These are phyloP conservation scores for Lutraria rhynchaena DNA, from an alignment of 1,140 invertebrate species.

Conservation along the genomic window DNA sequence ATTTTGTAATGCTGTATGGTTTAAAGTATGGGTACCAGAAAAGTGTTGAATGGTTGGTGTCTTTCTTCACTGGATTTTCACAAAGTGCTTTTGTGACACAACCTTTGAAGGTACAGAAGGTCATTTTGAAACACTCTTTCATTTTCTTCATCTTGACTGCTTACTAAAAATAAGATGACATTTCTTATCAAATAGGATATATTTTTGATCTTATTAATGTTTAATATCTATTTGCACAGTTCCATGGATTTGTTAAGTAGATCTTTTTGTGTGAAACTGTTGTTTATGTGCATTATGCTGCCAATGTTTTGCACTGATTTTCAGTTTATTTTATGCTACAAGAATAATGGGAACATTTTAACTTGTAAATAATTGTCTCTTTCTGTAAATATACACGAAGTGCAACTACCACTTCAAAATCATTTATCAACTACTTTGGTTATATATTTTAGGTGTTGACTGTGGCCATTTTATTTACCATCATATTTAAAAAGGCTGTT, in stretches of 20 bases:
- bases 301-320: too few relatives aligned
- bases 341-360: too few relatives aligned
- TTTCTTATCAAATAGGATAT: too few relatives aligned
- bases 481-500: constrained; percentile 68
- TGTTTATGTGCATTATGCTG: too few relatives aligned
- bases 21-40: constrained; percentile 68
- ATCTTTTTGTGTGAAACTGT: too few relatives aligned
- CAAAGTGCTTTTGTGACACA: constrained; percentile 62
- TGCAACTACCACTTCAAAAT: too few relatives aligned
- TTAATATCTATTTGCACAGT: neutral
- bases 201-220: neutral
- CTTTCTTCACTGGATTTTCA: constrained; percentile 69
- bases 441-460: constrained; percentile 66
- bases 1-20: constrained; percentile 74
- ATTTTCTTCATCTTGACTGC: too few relatives aligned
- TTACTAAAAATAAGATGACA: too few relatives aligned
- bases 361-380: too few relatives aligned
- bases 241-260: too few relatives aligned
- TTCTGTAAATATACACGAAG: too few relatives aligned
- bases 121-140: neutral
- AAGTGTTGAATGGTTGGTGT: constrained; percentile 68
- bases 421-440: neutral
- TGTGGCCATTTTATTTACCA: constrained; percentile 64
- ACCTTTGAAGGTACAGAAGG: constrained; percentile 60
- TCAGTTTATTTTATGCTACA: too few relatives aligned